These are phyloP conservation scores for Hypotaenidia philippensis DNA, from an alignment of 2,797 vertebrate genomes.

Conservation along the genomic window DNA sequence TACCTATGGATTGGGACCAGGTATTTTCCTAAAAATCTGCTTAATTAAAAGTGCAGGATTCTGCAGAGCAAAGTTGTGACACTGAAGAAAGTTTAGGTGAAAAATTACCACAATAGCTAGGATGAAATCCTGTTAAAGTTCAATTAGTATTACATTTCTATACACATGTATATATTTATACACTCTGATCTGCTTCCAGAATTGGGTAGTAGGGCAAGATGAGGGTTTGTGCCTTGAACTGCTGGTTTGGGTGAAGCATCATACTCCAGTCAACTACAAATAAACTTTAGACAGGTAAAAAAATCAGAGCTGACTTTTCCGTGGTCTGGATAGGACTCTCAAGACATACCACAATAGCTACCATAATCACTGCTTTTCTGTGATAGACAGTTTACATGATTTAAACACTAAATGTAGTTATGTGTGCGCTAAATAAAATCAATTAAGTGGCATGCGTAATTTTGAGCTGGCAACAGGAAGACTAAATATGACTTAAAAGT, in stretches of 20 bases:
- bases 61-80: not conserved
- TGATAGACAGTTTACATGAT: not conserved
- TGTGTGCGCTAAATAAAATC: not conserved
- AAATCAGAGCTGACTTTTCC: not conserved
- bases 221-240: not conserved
- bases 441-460: not conserved
- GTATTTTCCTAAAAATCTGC: not conserved
- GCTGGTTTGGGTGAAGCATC: not conserved
- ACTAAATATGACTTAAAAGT: not conserved
- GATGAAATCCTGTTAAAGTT: not conserved
- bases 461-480: not conserved
- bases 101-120: not conserved
- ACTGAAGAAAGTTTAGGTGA: not conserved
- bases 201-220: not conserved
- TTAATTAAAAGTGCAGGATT: not conserved
- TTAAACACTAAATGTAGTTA: not conserved
- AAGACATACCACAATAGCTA: not conserved
- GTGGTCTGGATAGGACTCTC: not conserved
- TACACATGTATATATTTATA: too few species aligned
- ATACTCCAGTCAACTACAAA: not conserved
- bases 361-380: not conserved
- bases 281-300: not conserved
- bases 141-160: not conserved
- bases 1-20: rapidly evolving
- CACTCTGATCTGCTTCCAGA: not conserved